These are phyloP conservation scores for Apistogramma diplotaenia DNA, from an alignment of 2,113 vertebrate species.

Conservation along the genomic window DNA sequence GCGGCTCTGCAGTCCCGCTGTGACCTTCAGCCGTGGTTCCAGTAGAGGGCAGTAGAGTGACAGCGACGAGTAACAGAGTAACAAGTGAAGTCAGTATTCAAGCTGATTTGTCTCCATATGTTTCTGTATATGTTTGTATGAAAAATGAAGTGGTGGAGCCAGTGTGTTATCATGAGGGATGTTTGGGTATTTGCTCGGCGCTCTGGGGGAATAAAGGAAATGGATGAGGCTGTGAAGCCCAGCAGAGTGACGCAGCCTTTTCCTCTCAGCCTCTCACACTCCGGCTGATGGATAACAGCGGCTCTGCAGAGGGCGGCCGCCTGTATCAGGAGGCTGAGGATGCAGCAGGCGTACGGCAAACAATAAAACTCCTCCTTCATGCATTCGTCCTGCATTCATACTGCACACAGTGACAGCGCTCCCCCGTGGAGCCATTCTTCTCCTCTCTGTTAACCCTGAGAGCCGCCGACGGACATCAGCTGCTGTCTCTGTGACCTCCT, in stretches of 20 bases:
- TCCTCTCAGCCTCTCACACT: neutral
- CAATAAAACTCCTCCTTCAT: constrained; percentile 2
- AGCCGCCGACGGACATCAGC: neutral
- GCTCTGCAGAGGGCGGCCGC: neutral
- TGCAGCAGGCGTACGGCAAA: neutral
- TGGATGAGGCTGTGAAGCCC: neutral
- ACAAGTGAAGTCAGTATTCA: neutral
- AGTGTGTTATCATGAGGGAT: neutral
- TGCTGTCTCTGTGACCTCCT: neutral
- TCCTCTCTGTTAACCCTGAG: neutral
- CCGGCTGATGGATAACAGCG: constrained; percentile 2
- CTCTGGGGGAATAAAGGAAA: neutral
- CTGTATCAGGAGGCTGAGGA: neutral
- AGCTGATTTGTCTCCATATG: neutral
- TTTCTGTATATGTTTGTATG: neutral
- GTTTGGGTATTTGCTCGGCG: neutral
- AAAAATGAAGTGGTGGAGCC: neutral
- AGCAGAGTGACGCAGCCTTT: constrained; percentile 8
- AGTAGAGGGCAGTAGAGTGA: constrained; percentile 18
- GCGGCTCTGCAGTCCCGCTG: neutral
- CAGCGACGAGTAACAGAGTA: neutral
- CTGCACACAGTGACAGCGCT: neutral
- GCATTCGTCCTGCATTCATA: neutral
- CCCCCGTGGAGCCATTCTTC: neutral
- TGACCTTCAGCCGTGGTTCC: neutral